phyloP scores from a whole-genome alignment of 2,797 vertebrate genomes.

The Coregonus sp. region DNA sequence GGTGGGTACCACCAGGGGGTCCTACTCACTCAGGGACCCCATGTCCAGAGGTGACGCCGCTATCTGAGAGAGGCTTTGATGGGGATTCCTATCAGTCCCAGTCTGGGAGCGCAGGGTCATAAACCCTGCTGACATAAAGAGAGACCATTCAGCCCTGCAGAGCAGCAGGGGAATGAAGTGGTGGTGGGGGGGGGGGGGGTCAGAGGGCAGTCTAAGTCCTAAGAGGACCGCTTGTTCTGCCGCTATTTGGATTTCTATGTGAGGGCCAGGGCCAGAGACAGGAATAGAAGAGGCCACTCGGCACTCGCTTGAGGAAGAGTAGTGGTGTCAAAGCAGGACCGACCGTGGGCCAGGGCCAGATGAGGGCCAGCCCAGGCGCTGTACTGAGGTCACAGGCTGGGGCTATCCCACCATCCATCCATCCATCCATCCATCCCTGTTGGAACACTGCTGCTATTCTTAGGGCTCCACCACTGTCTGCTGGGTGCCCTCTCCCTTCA shows the following conservation, averaged over 20 bases:
- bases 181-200: slow-evolving; percentile 31
- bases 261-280: slow-evolving; percentile 52
- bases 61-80: slow-evolving; percentile 71
- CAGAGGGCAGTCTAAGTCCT: slow-evolving; percentile 53
- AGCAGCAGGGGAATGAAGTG: slow-evolving; percentile 62
- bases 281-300: slow-evolving; percentile 62
- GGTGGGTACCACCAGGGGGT: too few species aligned
- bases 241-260: slow-evolving; percentile 76
- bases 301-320: slow-evolving; percentile 11
- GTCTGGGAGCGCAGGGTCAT: slow-evolving; percentile 66
- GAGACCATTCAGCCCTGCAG: slow-evolving; percentile 63
- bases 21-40: slow-evolving; percentile 39
- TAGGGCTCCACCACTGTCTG: slow-evolving; percentile 59
- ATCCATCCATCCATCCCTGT: slow-evolving; percentile 25
- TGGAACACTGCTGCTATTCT: slow-evolving; percentile 74
- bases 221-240: slow-evolving; percentile 74
- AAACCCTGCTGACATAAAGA: slow-evolving; percentile 73
- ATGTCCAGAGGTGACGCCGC: slow-evolving; percentile 53
- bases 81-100: slow-evolving; percentile 72
- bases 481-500: slow-evolving; percentile 54
- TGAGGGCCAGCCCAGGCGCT: slow-evolving; percentile 29
- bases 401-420: slow-evolving; percentile 31
- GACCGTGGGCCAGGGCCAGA: slow-evolving; percentile 26
- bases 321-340: slow-evolving; percentile 29
- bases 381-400: slow-evolving; percentile 39